Conservation (phyloP, 2,797 vertebrate species). For the Xiphorhynchus erythropygius region DNA sequence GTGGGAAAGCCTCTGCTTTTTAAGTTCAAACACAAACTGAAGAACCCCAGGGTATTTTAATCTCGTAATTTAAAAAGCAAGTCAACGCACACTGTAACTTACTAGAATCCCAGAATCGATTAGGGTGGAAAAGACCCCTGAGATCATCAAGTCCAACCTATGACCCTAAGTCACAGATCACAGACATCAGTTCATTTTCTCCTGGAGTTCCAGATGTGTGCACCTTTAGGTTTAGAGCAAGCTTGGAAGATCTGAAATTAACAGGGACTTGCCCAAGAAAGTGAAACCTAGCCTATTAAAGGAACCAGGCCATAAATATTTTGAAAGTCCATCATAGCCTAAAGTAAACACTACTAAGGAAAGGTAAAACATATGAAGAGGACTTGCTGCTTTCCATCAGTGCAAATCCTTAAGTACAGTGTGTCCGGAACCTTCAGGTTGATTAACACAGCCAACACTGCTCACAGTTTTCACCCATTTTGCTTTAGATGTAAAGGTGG, state of each 20-base stretch:
- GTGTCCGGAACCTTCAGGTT: background rate
- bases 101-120: background rate
- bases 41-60: background rate
- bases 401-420: rapidly evolving
- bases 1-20: background rate
- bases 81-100: background rate
- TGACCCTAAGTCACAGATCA: background rate
- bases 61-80: background rate
- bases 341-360: too few species aligned
- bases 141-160: background rate
- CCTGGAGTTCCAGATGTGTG: background rate
- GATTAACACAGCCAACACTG: background rate
- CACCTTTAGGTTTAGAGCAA: background rate
- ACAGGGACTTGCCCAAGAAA: background rate
- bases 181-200: background rate
- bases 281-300: background rate
- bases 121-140: background rate
- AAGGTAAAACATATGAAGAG: background rate
- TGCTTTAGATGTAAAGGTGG: background rate
- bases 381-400: background rate
- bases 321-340: background rate
- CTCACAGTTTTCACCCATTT: background rate
- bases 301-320: background rate
- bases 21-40: background rate
- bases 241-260: background rate